Base-by-base conservation (phyloP, 2,888 invertebrate species). In the Mesochorus sp. region DNA sequence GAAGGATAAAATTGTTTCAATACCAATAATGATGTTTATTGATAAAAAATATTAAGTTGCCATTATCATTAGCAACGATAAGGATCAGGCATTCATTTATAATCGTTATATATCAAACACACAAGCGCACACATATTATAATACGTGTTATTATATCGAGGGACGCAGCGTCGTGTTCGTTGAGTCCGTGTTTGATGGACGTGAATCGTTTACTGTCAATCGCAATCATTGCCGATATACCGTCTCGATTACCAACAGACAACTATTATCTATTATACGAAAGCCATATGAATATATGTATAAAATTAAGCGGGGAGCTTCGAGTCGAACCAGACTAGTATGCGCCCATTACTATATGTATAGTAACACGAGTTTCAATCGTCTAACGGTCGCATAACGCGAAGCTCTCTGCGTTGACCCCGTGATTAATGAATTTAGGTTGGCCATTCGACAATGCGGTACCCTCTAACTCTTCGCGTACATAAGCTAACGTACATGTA, bases 401-500 rank as follows among this genome's bases (percentile, higher is more conserved):
- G 49, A 19, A n/a, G n/a, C 31, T 42, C 49, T 62, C 73, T 49
- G 31, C 57, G 77, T 78, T 78, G 77, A 78, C 73, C 73, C 77
- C 73, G 70, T 78, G 77, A 78, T 78, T 78, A 73, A 78, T 78
- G 77, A 78, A 73, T 78, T 78, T 73, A 73, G 77, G 73, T 78
- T 68, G 49, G 62, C 57, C 39, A 68, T 51, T 51, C 73, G 73
- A 73, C 72, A 77, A 62, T 73, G 61, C 24, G 12, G 51, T 76
- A 66, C n/a, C 76, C 47, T 51, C 61, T 44, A 34, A 62, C 68
- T 61, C 67, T 61, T 44, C n/a, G n/a, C 42, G 34, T 68, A 44
- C 74, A 26, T 57, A 21, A 57, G 39, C 28, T 28, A 10, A 21
- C 24, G 49, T 37, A 57, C 55, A 39, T 44, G 37, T 61, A 61